Conservation (phyloP, 2,797 vertebrate genomes). For the Protonibea diacanthus region DNA sequence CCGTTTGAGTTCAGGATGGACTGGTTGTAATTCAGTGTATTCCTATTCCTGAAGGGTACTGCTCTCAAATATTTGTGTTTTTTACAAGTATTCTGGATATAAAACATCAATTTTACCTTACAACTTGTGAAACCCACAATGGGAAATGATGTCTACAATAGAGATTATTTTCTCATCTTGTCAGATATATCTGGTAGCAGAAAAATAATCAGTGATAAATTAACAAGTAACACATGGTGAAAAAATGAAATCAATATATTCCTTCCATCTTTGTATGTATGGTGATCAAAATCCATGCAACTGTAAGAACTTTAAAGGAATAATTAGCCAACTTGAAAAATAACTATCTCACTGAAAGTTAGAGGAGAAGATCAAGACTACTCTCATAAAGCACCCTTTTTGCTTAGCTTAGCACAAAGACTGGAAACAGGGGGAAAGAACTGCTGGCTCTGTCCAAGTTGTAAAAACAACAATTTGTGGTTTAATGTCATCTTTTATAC, state of each 20-base stretch:
- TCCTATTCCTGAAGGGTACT: background rate
- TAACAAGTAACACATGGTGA: background rate
- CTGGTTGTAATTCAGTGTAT: conserved; percentile 2
- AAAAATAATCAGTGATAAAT: background rate
- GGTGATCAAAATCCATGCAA: background rate
- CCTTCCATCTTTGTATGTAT: background rate
- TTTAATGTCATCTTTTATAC: too few species aligned
- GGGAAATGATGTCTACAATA: background rate
- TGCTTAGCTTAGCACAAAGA: too few species aligned
- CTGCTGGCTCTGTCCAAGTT: background rate
- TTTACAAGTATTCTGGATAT: background rate
- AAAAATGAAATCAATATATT: background rate
- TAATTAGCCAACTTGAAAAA: background rate
- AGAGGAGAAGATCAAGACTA: background rate
- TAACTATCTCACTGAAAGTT: background rate
- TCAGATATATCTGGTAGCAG: background rate
- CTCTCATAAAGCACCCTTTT: background rate
- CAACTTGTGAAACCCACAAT: background rate
- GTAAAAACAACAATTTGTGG: background rate
- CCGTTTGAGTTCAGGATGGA: background rate
- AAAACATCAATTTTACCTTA: background rate
- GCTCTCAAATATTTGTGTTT: background rate
- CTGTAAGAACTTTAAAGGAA: background rate
- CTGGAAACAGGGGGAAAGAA: background rate
- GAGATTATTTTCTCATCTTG: background rate